Conservation (phyloP, 2,888 invertebrate species). For the Seira musarum region DNA sequence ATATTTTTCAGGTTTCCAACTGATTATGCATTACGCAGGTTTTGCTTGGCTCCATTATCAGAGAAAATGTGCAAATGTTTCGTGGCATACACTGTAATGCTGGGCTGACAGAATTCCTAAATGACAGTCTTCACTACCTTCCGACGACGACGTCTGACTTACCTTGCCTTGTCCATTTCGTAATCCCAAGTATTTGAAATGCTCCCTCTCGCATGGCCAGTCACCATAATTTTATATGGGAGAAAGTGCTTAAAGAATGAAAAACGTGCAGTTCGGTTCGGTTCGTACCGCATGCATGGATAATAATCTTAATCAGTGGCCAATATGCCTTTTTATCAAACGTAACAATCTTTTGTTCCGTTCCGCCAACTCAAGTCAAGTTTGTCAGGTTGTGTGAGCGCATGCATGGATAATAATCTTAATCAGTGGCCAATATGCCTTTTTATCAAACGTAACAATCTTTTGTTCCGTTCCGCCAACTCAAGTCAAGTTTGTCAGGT, state of each 20-base stretch:
- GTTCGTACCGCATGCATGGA: not conserved
- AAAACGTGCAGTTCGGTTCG: not conserved
- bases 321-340: slow-evolving; percentile 56
- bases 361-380: not conserved
- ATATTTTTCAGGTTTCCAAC: slow-evolving; percentile 35
- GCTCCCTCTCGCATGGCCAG: not conserved
- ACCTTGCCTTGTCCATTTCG: too few relatives aligned
- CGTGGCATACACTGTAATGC: too few relatives aligned
- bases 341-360: slow-evolving; percentile 46
- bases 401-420: slow-evolving; percentile 46
- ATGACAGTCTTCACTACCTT: not conserved
- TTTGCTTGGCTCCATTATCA: too few relatives aligned
- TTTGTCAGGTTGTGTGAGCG: too few relatives aligned
- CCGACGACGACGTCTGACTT: too few relatives aligned
- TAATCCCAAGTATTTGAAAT: not conserved
- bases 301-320: slow-evolving; percentile 60
- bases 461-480: slow-evolving; percentile 21
- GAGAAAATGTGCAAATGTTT: too few relatives aligned
- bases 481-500: too few relatives aligned
- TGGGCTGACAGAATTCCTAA: too few relatives aligned
- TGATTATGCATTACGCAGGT: too few relatives aligned
- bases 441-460: slow-evolving; percentile 55
- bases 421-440: slow-evolving; percentile 60
- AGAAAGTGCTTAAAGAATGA: not conserved
- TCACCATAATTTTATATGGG: not conserved